Percentiles rank a stretch among this genome's conserved stretches.
Evolutionary conservation across 2,113 vertebrate species (phyloP).

Genomic region (Laticauda colubrina): DNA sequence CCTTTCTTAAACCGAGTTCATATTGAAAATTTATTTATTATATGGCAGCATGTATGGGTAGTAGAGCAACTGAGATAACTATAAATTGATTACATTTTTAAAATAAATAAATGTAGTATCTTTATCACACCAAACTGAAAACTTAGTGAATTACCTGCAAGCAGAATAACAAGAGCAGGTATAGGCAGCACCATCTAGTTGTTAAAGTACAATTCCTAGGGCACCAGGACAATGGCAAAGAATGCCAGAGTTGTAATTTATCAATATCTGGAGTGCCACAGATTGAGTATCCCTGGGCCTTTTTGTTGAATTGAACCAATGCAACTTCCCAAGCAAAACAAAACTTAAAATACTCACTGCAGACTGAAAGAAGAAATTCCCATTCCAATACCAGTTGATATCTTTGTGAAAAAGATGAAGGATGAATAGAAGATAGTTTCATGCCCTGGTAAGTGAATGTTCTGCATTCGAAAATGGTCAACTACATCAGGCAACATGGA

Average conservation of each 20-base stretch:
- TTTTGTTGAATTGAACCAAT: neutral
- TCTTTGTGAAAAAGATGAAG: slow-evolving; percentile 93
- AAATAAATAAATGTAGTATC: neutral
- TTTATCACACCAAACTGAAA: neutral
- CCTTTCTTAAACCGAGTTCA: neutral
- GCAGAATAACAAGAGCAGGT: neutral
- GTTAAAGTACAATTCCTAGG: neutral
- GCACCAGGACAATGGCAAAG: neutral
- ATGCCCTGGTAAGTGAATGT: slow-evolving; percentile 78
- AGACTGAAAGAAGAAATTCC: slow-evolving; percentile 91
- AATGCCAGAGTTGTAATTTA: neutral
- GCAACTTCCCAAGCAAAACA: neutral
- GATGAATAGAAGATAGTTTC: slow-evolving; percentile 98
- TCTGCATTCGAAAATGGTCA: slow-evolving; percentile 86
- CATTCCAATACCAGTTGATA: slow-evolving; percentile 84
- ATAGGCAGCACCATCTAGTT: neutral
- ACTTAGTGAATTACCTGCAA: neutral
- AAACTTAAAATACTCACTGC: slow-evolving; percentile 78
- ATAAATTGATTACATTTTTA: neutral
- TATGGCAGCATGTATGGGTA: neutral
- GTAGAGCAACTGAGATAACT: neutral
- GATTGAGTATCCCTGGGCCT: neutral
- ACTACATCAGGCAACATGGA: slow-evolving; percentile 96
- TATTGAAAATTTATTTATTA: neutral
- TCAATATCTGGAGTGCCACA: neutral